A percentile compares a stretch with the other conserved stretches of the same genome.
phyloP scores from a whole-genome alignment of 1,140 invertebrate species.

The Prorops nasuta region DNA sequence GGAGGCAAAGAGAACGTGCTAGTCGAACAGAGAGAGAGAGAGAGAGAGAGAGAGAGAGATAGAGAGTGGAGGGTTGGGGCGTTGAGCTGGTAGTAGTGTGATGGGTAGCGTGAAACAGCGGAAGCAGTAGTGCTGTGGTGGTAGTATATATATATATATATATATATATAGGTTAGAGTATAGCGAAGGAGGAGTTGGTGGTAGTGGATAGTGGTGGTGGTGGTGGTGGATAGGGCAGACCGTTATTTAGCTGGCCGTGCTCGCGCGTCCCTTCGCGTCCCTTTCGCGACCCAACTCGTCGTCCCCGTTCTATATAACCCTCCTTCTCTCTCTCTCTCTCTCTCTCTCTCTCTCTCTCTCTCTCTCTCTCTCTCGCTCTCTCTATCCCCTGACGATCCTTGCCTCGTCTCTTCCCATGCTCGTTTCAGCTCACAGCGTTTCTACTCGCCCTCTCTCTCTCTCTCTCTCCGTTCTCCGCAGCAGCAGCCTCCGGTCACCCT shows the following conservation, averaged over 20 bases:
- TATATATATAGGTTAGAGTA: too few relatives aligned
- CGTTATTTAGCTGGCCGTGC: conserved; percentile 49
- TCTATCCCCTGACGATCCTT: neutral
- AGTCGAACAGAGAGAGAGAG: conserved; percentile 22
- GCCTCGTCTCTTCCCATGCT: neutral
- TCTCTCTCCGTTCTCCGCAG: conserved; percentile 34
- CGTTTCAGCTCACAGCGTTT: neutral
- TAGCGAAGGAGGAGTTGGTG: conserved; percentile 4
- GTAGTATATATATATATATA: too few relatives aligned
- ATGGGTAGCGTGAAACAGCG: conserved; percentile 11
- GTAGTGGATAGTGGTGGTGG: too few relatives aligned
- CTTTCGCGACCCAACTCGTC: conserved; percentile 31
- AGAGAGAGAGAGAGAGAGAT: conserved; percentile 15
- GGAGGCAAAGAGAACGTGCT: neutral
- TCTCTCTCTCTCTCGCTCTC: neutral
- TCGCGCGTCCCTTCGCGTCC: conserved; percentile 38
- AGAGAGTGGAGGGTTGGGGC: too few relatives aligned
- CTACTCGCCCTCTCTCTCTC: neutral
- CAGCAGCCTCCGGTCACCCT: conserved; percentile 31
- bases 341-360: neutral
- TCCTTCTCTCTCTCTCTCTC: neutral
- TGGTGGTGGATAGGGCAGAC: conserved; percentile 44
- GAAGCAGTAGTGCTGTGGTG: conserved; percentile 7
- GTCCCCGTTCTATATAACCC: too few relatives aligned
- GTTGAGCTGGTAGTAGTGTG: too few relatives aligned